Evolutionary conservation across 2,113 vertebrate species (phyloP).

Genomic region (Seriola rivoliana): DNA sequence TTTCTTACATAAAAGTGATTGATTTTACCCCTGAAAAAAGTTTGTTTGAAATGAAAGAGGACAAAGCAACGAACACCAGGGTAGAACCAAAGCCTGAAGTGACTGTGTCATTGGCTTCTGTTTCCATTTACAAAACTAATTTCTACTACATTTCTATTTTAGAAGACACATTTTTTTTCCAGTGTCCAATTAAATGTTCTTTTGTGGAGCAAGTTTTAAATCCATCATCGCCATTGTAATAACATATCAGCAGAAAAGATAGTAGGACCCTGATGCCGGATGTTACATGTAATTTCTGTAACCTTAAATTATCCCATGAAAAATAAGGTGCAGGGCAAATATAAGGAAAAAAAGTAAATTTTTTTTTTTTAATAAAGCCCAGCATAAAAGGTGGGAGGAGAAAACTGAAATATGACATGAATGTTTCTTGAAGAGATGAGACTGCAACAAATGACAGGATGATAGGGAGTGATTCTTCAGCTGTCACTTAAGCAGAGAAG

Average conservation of each 20-base stretch:
- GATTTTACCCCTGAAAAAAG: neutral
- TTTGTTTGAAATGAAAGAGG: neutral
- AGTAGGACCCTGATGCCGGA: neutral
- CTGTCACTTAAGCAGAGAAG: neutral
- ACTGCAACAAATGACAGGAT: neutral
- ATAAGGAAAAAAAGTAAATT: too few species aligned
- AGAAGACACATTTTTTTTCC: neutral
- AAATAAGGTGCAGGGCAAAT: too few species aligned
- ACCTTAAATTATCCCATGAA: too few species aligned
- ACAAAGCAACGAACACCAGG: neutral
- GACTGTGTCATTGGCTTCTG: neutral
- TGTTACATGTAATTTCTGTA: slow-evolving; percentile 3
- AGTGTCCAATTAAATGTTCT: neutral
- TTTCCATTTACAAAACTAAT: neutral
- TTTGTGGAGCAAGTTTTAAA: neutral
- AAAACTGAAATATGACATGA: neutral
- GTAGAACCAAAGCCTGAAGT: neutral
- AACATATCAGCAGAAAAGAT: neutral
- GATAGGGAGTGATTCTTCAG: neutral
- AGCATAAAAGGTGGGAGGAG: neutral
- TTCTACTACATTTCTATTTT: neutral
- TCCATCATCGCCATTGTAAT: neutral
- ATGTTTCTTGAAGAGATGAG: neutral
- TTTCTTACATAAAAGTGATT: neutral
- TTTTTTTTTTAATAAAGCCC: too few species aligned